Base-by-base conservation (phyloP, 1,140 invertebrate genomes). In the Drosophila pandora region DNA sequence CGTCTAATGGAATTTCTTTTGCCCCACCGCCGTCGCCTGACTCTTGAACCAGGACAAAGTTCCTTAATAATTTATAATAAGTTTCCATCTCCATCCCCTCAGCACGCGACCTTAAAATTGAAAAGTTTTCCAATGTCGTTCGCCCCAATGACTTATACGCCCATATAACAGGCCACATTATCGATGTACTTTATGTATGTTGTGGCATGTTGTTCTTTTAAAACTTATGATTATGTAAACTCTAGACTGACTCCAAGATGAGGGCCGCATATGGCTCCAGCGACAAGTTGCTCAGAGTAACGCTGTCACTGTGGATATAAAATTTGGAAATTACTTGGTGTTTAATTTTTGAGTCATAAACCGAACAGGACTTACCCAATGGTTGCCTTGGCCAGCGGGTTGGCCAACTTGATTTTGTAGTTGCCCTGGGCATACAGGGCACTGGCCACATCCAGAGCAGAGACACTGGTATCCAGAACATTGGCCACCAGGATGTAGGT, bases 11-110 rank as follows among this genome's bases (percentile, higher is more conserved):
- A 83, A 83, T 87, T 87, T 87, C 65, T 65, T 71, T 58, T 30
- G 28, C 37, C 12, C 23, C 52, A 39, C 9, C 37, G 10, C 6
- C 13, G 23, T 2, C 10, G 41, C 21, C 45, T 53, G 61, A 58
- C 43, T 61, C 81, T 84, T 71, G 63, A 80, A 50, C 73, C 78
- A 64, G 32, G 78, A 82, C 78, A 79, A 88, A 87, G 83, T 88
- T 87, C 62, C 62, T 57, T 72, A 76, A 87, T 88, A 87, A 82
- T 88, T 87, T 82, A 79, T 82, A 87, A 87, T 88, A 88, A 87
- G 75, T 79, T 87, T 30, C 34, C 34, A 37, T 10, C 43, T 9
- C 43, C 43, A 47, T 7, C 13, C 41, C 62, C 62, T 45, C 53
- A 50, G 67, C 62, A 59, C 21, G 60, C 45, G 68, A 87, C 81